Evolutionary conservation across 2,113 vertebrate genomes (phyloP).

Genomic region (Indicator indicator): DNA sequence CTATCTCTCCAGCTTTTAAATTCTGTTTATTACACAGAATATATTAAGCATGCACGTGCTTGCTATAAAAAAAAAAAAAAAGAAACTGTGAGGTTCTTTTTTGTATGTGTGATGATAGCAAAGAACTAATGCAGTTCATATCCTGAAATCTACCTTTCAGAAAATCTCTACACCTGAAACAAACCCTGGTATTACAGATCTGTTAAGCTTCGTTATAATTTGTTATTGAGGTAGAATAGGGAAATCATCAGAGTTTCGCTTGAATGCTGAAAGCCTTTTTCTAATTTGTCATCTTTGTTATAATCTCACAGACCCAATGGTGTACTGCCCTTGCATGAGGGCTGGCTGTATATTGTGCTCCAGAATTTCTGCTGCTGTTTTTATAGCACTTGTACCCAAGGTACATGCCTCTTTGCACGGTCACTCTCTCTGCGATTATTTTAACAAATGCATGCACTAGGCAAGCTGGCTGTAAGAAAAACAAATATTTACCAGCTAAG

Average conservation of each 20-base stretch:
- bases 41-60: not conserved
- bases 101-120: not conserved
- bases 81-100: not conserved
- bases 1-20: slow-evolving; percentile 45
- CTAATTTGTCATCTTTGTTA: not conserved
- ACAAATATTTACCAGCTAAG: not conserved
- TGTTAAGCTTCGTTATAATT: not conserved
- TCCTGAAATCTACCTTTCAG: not conserved
- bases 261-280: not conserved
- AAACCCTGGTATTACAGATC: not conserved
- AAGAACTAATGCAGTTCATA: not conserved
- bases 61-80: not conserved
- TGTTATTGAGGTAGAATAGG: not conserved
- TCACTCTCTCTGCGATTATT: not conserved
- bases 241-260: not conserved
- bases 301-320: not conserved
- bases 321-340: not conserved
- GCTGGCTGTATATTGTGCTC: not conserved
- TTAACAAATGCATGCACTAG: not conserved
- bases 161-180: not conserved
- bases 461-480: not conserved
- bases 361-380: not conserved
- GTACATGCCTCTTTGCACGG: not conserved
- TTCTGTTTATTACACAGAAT: slow-evolving; percentile 42
- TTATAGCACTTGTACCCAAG: not conserved